A percentile compares a stretch with the other conserved stretches of the same genome.
Conservation (phyloP, 1,140 invertebrate species). For the Cherax destructor region DNA sequence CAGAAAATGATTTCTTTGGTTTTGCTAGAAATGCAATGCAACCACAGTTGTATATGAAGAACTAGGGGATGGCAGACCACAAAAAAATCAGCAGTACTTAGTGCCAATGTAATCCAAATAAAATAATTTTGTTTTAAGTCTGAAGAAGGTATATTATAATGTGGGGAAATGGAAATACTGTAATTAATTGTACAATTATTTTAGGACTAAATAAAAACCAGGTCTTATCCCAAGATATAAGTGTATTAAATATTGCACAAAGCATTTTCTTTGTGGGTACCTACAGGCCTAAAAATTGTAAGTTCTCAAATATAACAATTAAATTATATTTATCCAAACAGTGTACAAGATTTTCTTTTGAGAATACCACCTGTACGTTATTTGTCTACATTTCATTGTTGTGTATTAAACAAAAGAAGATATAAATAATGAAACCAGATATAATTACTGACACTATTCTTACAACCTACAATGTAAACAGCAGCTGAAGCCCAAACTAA, state of each 20-base stretch:
- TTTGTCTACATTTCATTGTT: neutral
- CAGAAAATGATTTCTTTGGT: too few relatives aligned
- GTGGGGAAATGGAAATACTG: too few relatives aligned
- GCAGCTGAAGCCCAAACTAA: neutral
- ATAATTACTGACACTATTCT: neutral
- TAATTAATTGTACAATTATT: too few relatives aligned
- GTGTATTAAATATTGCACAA: conserved; percentile 4
- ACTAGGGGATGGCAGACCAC: too few relatives aligned
- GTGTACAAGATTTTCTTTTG: neutral
- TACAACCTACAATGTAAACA: neutral
- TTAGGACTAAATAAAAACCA: neutral
- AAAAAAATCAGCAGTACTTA: too few relatives aligned
- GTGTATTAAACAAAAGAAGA: neutral
- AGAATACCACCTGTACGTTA: neutral
- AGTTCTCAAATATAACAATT: neutral
- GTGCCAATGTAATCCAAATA: too few relatives aligned
- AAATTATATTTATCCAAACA: neutral
- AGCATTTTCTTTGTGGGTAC: neutral
- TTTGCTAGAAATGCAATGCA: too few relatives aligned
- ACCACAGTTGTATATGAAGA: too few relatives aligned
- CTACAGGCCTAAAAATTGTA: neutral
- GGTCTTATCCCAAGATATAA: neutral
- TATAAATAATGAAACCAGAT: neutral
- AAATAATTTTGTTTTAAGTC: too few relatives aligned
- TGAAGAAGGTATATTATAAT: too few relatives aligned